Percentiles rank a stretch among this genome's conserved stretches.
Evolutionary conservation across 2,888 invertebrate genomes (phyloP).

Genomic region (Onchidella celtica): DNA sequence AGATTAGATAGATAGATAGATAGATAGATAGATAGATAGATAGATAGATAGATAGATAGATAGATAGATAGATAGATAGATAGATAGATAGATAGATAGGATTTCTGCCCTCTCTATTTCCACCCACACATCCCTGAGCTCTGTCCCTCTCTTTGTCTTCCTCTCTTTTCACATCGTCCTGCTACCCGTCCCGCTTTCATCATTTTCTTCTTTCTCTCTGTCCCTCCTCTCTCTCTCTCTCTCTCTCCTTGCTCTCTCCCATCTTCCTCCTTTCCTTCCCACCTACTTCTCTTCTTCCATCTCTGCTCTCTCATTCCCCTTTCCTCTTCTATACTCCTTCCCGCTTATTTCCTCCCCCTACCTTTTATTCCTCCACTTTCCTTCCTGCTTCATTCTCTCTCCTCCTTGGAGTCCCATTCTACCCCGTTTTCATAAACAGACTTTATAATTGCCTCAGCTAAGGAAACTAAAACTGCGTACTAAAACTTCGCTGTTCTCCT

Average conservation of each 20-base stretch:
- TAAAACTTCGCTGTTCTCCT: not conserved
- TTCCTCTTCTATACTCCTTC: not conserved
- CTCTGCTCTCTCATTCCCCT: not conserved
- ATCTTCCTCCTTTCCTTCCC: not conserved
- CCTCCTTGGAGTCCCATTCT: not conserved
- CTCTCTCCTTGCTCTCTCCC: not conserved
- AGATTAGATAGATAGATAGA: too few species aligned
- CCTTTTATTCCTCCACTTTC: not conserved
- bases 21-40: too few species aligned
- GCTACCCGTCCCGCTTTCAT: not conserved
- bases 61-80: too few species aligned
- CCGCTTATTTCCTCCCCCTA: not conserved
- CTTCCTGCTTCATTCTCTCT: not conserved
- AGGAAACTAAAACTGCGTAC: not conserved
- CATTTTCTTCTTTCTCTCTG: not conserved
- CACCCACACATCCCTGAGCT: not conserved
- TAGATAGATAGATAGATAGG: too few species aligned
- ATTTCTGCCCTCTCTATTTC: too few species aligned
- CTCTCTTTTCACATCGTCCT: conserved; percentile 21
- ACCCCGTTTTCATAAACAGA: not conserved
- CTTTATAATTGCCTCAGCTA: not conserved
- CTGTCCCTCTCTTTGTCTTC: not conserved
- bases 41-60: too few species aligned
- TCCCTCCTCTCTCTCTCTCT: not conserved
- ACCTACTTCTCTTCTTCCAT: not conserved